phyloP scores from a whole-genome alignment of 1,140 invertebrate genomes.

The Ylistrum balloti region DNA sequence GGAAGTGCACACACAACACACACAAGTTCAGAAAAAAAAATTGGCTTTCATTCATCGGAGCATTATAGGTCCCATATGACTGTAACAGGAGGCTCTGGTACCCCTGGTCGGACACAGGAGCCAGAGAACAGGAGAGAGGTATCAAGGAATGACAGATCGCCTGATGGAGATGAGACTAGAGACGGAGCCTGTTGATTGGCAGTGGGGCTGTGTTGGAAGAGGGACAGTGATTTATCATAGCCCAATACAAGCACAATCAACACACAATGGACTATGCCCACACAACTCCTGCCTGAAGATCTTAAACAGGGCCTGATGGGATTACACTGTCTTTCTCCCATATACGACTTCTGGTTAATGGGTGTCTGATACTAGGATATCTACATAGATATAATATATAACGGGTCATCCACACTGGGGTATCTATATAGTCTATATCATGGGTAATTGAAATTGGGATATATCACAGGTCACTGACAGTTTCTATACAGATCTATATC shows the following conservation, averaged over 20 bases:
- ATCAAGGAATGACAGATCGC: not conserved
- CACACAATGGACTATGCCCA: conserved; percentile 23
- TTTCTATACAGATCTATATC: too few relatives aligned
- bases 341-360: not conserved
- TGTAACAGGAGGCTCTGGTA: not conserved
- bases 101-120: not conserved
- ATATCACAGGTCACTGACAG: too few relatives aligned
- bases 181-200: not conserved
- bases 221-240: conserved; percentile 9
- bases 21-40: conserved; percentile 14
- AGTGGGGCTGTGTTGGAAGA: not conserved
- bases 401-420: too few relatives aligned
- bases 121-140: not conserved
- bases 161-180: conserved; percentile 8
- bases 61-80: conserved; percentile 18
- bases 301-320: not conserved
- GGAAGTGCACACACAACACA: conserved; percentile 26
- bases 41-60: conserved; percentile 11
- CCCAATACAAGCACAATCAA: not conserved
- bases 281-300: not conserved
- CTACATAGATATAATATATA: not conserved
- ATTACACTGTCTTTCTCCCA: not conserved
- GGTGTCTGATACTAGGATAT: not conserved
- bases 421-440: too few relatives aligned
- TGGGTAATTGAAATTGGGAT: too few relatives aligned